Evolutionary conservation across 1,140 invertebrate species (phyloP), one percentile per base, ranked within the genome.

Genomic region (Centruroides sculpturatus): DNA sequence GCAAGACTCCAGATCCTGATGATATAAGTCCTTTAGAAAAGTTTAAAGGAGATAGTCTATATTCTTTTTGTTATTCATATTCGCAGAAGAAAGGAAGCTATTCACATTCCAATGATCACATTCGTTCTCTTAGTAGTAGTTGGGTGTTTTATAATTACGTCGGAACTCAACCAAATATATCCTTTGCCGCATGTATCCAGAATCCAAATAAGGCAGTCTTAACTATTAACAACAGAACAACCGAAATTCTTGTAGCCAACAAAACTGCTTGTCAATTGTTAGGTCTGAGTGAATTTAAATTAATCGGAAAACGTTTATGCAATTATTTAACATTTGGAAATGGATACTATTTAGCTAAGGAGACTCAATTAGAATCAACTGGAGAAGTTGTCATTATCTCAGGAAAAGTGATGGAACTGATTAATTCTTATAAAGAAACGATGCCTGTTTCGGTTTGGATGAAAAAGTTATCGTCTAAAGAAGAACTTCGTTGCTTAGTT

Each of bases 381-480:
- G 80, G 81, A 8, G 77, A 80, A 55, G 68, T 81, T 47, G 73
- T 82, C 4, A 67, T 80, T 35, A 72, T 82, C n/a, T 79, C 80
- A 69, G 81, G 81, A 61, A 82, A 82, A 76, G 79, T 81, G 63
- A 78, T 82, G 9, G 81, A 83, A 71, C 73, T 81, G 58, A 41
- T 41, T 41, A 41, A 41, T 12, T 54, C 50, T 13, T 63, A 79
- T 13, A 75, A 78, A n/a, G 71, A 75, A 3, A 72, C 76, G 10
- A 69, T 82, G 1, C 78, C 81, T 55, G 80, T 83, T 5, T 83
- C 81, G 0, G 69, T 82, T 5, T 83, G 81, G 81, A 78, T 82
- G 59, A 73, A 79, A 53, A 77, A 79, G 66, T 67, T 83, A 48
- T 13, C n/a, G 10, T 47, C 41, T 54, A 79, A 81, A 50, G 72